These are phyloP conservation scores for Agrotis clavis DNA, from an alignment of 2,888 invertebrate genomes.

Conservation along the genomic window DNA sequence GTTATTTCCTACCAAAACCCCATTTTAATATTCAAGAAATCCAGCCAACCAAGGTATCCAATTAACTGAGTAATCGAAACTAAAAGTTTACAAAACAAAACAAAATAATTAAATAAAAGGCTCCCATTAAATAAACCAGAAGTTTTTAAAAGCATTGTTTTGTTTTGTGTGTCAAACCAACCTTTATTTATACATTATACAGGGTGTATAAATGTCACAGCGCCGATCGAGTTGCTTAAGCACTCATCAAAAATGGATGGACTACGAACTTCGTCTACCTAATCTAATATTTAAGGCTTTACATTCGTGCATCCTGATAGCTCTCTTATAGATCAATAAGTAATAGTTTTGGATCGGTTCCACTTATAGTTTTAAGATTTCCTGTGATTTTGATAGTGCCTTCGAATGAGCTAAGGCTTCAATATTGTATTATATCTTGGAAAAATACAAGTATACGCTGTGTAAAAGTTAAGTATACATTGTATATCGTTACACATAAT, in stretches of 20 bases:
- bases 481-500: no score
- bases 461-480: no score
- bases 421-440: no score
- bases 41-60: neutral
- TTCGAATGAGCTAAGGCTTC: no score
- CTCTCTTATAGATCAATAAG: conserved; percentile 30
- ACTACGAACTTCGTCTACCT: conserved; percentile 42
- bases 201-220: conserved; percentile 34
- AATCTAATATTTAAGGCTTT: conserved; percentile 43
- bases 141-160: conserved; percentile 39
- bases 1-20: neutral
- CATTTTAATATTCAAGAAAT: neutral
- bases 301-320: conserved; percentile 5
- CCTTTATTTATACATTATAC: conserved; percentile 10
- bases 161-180: conserved; percentile 12
- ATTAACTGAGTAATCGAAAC: no score
- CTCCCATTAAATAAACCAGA: conserved; percentile 18
- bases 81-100: conserved; percentile 19
- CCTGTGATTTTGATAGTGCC: neutral
- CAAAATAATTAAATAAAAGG: neutral
- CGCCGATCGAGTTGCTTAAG: conserved; percentile 18
- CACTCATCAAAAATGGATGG: conserved; percentile 44
- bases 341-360: conserved; percentile 6
- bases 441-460: no score
- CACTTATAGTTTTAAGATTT: conserved; percentile 12